Evolutionary conservation across 2,888 invertebrate genomes (phyloP), one percentile per base, ranked within the genome.

Genomic region (Oconnorella tubifera): DNA sequence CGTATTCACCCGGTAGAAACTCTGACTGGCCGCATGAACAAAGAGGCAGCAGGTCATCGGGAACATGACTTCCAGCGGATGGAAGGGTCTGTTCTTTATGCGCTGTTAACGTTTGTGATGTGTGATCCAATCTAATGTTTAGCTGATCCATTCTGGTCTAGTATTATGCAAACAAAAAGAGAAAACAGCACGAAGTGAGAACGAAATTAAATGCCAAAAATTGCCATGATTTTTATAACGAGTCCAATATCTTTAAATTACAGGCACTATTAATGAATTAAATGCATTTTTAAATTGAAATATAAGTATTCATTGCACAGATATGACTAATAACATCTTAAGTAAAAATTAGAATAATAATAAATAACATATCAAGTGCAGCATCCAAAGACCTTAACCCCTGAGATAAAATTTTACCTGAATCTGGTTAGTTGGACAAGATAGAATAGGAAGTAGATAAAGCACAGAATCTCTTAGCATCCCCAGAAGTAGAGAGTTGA

Each of bases 401-500:
- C n/a, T n/a, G n/a, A n/a, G n/a, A n/a, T n/a, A n/a, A n/a, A n/a
- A n/a, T n/a, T n/a, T n/a, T n/a, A 51, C 53, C 53, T 67, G 48
- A 51, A 70, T 69, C 2, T 63, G 28, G 3, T 61, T 55, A 31
- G 59, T 58, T 2, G 48, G 25, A 49, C 69, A 69, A 3, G 67
- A 56, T 25, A 70, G 67, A 25, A 70, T 59, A 4, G 70, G 69
- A 33, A 70, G 48, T 14, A 70, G 64, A 49, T 63, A 70, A 25
- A 69, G 59, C 33, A 70, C 67, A 19, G 69, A 67, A 29, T 70
- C 64, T 2, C 60, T n/a, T 33, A 70, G 67, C 55, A 69, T 56
- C 3, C 70, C 70, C 2, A 40, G 27, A 23, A 70, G 64, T 27
- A 70, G 67, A 27, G 32, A 49, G 55, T 70, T 70, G 28, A 70